Evolutionary conservation across 2,797 vertebrate genomes (phyloP), one percentile per base, ranked within the genome.

Genomic region (Potorous gilbertii): DNA sequence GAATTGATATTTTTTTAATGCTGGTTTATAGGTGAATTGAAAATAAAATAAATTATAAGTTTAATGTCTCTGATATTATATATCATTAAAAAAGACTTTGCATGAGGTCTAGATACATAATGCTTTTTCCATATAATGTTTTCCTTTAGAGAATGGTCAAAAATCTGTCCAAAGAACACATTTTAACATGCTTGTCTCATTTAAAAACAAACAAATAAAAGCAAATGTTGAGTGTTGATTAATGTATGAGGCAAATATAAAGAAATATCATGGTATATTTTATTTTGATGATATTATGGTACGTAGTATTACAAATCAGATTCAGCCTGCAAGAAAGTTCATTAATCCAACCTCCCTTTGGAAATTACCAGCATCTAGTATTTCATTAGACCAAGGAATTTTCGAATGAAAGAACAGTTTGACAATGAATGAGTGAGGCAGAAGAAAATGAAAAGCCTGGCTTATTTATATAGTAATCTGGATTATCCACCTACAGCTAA

Each of bases 71-170:
- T 46, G 50, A 0, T 0, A 28, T 0, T 9, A 91, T 12, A 12
- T 50, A 5, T 27, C 0, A 10, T 50, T 96, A 59, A 40, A n/a
- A 74, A 81, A 81, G 66, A 28, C 12, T 54, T 55, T 11, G 66
- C 10, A 29, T 40, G 81, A 55, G 54, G 91, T 12, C 16, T 31
- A 62, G 91, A 62, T 55, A 57, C 40, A 29, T 9, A 10, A 46
- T 10, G 10, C 2, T 81, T 40, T 92, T 92, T 54, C 93, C 56
- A 66, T 3, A 6, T 27, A 46, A 57, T 5, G 28, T 46, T 90
- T 95, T 59, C 62, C 94, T 92, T 57, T 87, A 12, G 93, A 92
- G 93, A 59, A n/a, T 5, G 55, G 52, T 4, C 21, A 21, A 55
- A 93, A 52, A 31, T 74, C 46, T 90, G 28, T 56, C 59, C 0